phyloP scores from a whole-genome alignment of 2,113 vertebrate species.

The Oncorhynchus clarkii region DNA sequence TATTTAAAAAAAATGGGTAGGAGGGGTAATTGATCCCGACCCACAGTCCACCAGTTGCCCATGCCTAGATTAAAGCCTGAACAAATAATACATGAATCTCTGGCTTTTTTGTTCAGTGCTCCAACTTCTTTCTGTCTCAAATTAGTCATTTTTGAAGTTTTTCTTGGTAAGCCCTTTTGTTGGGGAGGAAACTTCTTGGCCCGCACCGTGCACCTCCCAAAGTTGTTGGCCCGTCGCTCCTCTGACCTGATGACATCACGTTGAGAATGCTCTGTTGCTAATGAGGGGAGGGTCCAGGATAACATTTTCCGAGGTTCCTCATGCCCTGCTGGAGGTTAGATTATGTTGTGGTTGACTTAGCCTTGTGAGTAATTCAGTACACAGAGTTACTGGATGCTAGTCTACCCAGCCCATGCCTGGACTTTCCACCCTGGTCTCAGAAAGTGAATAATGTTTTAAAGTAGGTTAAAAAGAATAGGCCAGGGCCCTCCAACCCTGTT shows the following conservation, averaged over 20 bases:
- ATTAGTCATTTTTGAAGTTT: too few species aligned
- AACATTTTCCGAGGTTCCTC: constrained; percentile 52
- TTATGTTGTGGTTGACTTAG: constrained; percentile 38
- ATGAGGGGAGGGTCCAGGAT: constrained; percentile 42
- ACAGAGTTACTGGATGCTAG: constrained; percentile 43
- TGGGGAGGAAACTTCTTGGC: constrained; percentile 14
- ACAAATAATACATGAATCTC: too few species aligned
- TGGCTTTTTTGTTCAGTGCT: too few species aligned
- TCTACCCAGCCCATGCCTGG: not conserved
- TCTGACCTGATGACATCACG: constrained; percentile 48
- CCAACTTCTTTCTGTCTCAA: too few species aligned
- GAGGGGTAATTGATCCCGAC: too few species aligned
- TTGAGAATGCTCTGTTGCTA: constrained; percentile 28
- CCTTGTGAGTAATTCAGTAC: constrained; percentile 45
- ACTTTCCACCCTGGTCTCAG: too few species aligned
- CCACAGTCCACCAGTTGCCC: too few species aligned
- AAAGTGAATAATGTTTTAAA: too few species aligned
- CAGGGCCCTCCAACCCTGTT: too few species aligned
- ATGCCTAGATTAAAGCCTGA: too few species aligned
- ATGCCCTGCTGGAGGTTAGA: constrained; percentile 59
- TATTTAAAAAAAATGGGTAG: too few species aligned
- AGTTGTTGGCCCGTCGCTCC: constrained; percentile 23
- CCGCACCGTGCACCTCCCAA: constrained; percentile 41
- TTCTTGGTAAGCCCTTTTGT: constrained; percentile 6
- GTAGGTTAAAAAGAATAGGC: too few species aligned